A percentile compares a stretch with the other conserved stretches of the same genome.
Evolutionary conservation across 2,797 vertebrate genomes (phyloP).

Genomic region (Linurgus olivaceus): DNA sequence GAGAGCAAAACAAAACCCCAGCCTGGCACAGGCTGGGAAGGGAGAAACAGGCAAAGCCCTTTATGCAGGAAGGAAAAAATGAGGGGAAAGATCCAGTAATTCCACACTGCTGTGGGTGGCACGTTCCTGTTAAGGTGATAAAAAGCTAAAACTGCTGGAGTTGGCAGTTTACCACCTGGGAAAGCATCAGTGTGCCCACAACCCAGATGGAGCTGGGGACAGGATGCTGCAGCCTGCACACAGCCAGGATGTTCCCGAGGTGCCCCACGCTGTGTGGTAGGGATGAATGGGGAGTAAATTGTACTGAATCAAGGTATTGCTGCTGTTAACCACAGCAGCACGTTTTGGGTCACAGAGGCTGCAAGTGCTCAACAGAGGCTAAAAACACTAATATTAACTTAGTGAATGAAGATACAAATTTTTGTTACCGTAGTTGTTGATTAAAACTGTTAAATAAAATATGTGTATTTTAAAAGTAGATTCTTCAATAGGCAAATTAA

Average conservation of each 20-base stretch:
- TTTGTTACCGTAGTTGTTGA: neutral
- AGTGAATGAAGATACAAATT: neutral
- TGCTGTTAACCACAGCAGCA: neutral
- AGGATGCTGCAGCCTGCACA: neutral
- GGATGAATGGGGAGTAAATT: accelerated
- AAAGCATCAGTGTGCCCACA: accelerated
- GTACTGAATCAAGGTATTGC: neutral
- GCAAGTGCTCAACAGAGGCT: neutral
- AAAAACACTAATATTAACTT: neutral
- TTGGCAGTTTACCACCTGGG: neutral
- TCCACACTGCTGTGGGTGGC: neutral
- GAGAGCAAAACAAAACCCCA: constrained; percentile 50
- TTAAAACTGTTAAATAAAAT: neutral
- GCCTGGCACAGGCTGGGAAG: neutral
- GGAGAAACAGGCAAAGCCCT: neutral
- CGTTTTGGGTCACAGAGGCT: neutral
- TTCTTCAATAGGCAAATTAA: neutral
- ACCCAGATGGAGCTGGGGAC: neutral
- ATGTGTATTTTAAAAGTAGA: neutral
- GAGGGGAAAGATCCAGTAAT: neutral
- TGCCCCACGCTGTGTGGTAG: accelerated
- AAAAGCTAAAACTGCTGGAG: neutral
- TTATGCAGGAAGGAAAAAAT: neutral
- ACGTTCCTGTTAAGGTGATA: neutral
- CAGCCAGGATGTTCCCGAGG: accelerated